Base-by-base conservation (phyloP, 2,888 invertebrate species). In the Neoscelio sp. region DNA sequence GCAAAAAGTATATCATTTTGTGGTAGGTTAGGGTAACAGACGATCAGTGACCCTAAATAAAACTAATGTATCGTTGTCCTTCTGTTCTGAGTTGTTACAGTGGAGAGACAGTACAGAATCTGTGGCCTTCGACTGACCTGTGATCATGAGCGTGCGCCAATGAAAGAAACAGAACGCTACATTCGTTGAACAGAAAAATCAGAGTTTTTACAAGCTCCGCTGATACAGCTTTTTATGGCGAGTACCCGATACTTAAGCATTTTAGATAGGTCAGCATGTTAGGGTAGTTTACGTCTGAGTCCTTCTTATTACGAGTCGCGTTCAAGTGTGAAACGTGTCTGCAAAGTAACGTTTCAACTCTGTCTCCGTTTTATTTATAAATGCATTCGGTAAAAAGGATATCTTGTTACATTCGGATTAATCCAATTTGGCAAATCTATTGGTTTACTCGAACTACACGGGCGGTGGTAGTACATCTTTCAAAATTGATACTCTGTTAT, bases 81-180 rank as follows among this genome's bases (percentile, higher is more conserved):
- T 91, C 90, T 91, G 91, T 91, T 91, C 91, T 91, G 91, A 91
- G 91, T 91, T 91, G 91, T 91, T 91, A 91, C 91, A 91, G 91
- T 87, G 87, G 89, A 88, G 88, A 89, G 89, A 90, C 89, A 88
- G 88, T 90, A 90, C 90, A 90, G 89, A 90, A 88, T 89, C 89
- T 89, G 88, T 89, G 89, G 90, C 89, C 90, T 90, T 88, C 89
- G 87, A 89, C 89, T 90, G 89, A 90, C 87, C 90, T 89, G 90
- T 88, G 90, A 90, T 89, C 89, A 88, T 89, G 90, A 89, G 87
- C 86, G 88, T 89, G 88, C 87, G 87, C 89, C 90, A 89, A 90
- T 88, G 87, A 89, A 89, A 88, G 88, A 90, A 89, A 89, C 89
- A 88, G 89, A 89, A 87, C 84, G 87, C 88, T 87, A 88, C 89